Conservation (phyloP, 2,888 invertebrate genomes). For the Laspeyria flexula region DNA sequence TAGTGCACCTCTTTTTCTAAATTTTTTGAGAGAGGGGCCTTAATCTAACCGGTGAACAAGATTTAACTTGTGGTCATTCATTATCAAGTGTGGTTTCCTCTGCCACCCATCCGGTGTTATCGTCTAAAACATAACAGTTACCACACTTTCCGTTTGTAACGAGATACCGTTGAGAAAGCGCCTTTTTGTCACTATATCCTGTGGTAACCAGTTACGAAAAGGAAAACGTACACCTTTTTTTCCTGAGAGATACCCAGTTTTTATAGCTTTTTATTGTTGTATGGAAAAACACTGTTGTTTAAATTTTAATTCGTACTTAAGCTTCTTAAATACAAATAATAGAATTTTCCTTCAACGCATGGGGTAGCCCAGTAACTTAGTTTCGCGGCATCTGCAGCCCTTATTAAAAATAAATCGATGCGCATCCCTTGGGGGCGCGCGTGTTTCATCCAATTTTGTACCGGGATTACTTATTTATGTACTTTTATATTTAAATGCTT, state of each 20-base stretch:
- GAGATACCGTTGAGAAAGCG: slow-evolving; percentile 34
- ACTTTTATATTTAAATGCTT: neutral
- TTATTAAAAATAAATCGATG: slow-evolving; percentile 55
- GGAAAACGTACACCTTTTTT: too few relatives aligned
- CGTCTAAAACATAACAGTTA: slow-evolving; percentile 28
- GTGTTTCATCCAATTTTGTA: slow-evolving; percentile 38
- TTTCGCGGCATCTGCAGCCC: slow-evolving; percentile 49
- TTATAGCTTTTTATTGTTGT: too few relatives aligned
- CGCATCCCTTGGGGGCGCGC: slow-evolving; percentile 33
- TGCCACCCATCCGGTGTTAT: slow-evolving; percentile 31
- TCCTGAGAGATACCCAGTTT: too few relatives aligned
- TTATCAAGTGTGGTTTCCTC: slow-evolving; percentile 34
- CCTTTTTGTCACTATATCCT: slow-evolving; percentile 16
- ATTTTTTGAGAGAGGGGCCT: too few relatives aligned
- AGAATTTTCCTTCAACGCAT: neutral
- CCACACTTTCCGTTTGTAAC: slow-evolving; percentile 35
- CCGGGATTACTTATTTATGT: slow-evolving; percentile 24
- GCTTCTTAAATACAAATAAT: neutral
- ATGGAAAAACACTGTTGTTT: too few relatives aligned
- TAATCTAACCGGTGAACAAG: too few relatives aligned
- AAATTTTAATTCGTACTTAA: too few relatives aligned
- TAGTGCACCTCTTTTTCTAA: too few relatives aligned
- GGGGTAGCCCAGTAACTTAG: slow-evolving; percentile 2
- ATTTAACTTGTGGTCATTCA: too few relatives aligned
- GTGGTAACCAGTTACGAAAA: too few relatives aligned